Evolutionary conservation across 2,888 invertebrate genomes (phyloP).

Genomic region (Galerucella pusilla): DNA sequence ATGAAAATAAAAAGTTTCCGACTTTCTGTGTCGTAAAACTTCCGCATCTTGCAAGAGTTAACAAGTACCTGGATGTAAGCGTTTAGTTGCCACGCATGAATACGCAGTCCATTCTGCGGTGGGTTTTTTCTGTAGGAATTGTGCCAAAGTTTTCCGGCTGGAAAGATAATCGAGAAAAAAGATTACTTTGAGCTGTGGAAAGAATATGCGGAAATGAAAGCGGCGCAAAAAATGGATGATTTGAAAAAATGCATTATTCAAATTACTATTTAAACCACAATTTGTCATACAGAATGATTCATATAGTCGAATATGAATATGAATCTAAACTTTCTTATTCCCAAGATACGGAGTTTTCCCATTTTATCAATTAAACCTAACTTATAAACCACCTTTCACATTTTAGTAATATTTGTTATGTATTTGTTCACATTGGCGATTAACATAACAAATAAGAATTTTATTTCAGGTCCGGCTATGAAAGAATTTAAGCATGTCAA

Average conservation of each 20-base stretch:
- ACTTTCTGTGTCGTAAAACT: slow-evolving; percentile 30
- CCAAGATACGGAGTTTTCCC: no score
- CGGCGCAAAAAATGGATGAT: not conserved
- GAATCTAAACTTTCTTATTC: no score
- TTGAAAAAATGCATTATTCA: not conserved
- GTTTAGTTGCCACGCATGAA: slow-evolving; percentile 42
- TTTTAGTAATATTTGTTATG: no score
- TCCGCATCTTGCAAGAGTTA: slow-evolving; percentile 28
- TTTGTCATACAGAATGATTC: no score
- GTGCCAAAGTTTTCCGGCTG: slow-evolving; percentile 32
- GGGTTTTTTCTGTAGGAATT: slow-evolving; percentile 42
- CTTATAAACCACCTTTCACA: no score
- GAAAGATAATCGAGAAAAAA: slow-evolving; percentile 9
- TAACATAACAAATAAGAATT: no score
- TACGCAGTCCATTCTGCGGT: slow-evolving; percentile 30
- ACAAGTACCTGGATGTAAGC: slow-evolving; percentile 43
- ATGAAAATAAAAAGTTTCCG: slow-evolving; percentile 33
- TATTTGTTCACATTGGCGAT: no score
- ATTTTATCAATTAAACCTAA: no score
- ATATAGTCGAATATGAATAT: no score
- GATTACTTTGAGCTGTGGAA: not conserved
- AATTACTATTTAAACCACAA: no score
- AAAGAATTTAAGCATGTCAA: no score
- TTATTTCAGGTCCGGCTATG: no score
- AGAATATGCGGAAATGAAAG: not conserved